Base-by-base conservation (phyloP, 2,888 invertebrate species). In the Fabriciana adippe region DNA sequence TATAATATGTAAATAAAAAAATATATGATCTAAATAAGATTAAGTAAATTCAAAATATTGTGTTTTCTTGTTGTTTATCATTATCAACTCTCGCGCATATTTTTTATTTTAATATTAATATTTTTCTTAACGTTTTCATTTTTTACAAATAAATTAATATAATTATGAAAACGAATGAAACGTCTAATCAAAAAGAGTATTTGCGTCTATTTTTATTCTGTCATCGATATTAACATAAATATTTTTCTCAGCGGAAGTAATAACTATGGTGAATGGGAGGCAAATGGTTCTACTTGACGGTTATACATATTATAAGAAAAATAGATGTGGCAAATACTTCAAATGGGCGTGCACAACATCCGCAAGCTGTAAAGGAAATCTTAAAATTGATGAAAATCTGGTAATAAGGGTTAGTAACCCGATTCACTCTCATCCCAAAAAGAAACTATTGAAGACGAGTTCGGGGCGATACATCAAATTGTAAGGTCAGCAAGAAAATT, bases 211-310 rank as follows among this genome's bases (percentile, higher is more conserved):
- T 57, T 11, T 18, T 16, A 11, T 3, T 18, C n/a, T 0, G 8
- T 47, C 1, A 31, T 26, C n/a, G 15, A 45, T 47, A 55, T 18
- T 63, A 59, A 65, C 8, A 51, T 26, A 51, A 14, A 54, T 21
- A n/a, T 59, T 53, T 63, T 60, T 53, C 6, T 14, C 67, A 72
- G 72, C 72, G 5, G 56, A 67, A 56, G 21, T 72, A 14, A 57
- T 72, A 59, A 70, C 70, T 15, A 72, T 70, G 72, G 57, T 70
- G 1, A 72, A 72, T 48, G 72, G 72, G n/a, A 72, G 55, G 14
- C 55, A 57, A 18, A 66, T 72, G 21, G 55, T 70, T 2, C 41
- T 70, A 31, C 21, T 59, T 54, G 70, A 74, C 45, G 73, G 73
- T 18, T 66, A 57, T 15, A 70, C 72, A 1, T 72, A 70, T 41